Conservation (phyloP, 2,888 invertebrate genomes). For the Idaea dimidiata region DNA sequence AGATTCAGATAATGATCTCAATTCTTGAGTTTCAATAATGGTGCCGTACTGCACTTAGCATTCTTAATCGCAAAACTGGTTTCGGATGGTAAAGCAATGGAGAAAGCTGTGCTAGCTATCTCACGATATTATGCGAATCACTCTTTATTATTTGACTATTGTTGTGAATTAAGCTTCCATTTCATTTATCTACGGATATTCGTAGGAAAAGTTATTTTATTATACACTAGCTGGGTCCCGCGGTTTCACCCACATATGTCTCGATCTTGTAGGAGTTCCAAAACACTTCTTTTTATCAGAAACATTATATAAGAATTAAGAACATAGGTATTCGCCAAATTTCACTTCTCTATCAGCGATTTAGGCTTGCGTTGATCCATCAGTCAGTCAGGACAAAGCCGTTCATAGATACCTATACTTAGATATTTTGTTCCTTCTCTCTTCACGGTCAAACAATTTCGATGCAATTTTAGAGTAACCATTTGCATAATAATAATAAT, state of each 20-base stretch:
- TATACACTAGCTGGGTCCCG: neutral
- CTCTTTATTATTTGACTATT: neutral
- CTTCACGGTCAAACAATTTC: neutral
- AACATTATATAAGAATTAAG: too few species aligned
- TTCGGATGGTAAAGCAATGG: neutral
- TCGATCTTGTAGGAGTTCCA: too few species aligned
- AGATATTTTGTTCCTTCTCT: neutral
- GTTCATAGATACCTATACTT: too few species aligned
- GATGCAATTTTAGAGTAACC: neutral
- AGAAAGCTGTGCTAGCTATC: neutral
- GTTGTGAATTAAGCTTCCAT: neutral
- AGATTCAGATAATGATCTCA: neutral
- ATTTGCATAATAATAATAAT: neutral
- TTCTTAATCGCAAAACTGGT: neutral
- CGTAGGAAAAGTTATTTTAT: neutral
- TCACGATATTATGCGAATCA: neutral
- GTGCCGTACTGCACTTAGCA: neutral
- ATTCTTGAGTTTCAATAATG: neutral
- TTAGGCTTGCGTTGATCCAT: too few species aligned
- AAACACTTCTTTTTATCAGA: too few species aligned
- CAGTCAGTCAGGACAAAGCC: too few species aligned
- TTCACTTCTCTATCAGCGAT: too few species aligned
- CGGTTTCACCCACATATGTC: too few species aligned
- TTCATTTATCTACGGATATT: neutral
- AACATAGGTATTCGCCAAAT: too few species aligned